Percentiles rank a stretch among this genome's conserved stretches.
Conservation (phyloP, 2,113 vertebrate genomes). For the Cygnus atratus region DNA sequence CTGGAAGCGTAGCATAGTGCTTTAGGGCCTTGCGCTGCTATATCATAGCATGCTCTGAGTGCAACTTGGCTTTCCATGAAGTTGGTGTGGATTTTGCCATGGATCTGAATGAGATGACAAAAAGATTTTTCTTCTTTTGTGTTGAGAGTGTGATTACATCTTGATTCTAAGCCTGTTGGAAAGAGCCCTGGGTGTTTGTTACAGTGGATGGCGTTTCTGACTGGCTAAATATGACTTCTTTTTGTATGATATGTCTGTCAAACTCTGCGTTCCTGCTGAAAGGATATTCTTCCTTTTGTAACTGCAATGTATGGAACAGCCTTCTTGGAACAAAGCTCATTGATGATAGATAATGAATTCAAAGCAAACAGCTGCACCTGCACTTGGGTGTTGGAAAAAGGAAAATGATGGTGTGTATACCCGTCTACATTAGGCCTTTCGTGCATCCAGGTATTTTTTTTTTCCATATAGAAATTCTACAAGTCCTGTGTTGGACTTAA, state of each 20-base stretch:
- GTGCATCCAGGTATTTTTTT: not conserved
- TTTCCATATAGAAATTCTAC: fast-evolving
- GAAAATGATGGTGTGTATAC: not conserved
- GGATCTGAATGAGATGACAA: not conserved
- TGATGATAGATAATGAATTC: not conserved
- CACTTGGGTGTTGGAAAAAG: not conserved
- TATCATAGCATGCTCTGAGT: not conserved
- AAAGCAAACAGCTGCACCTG: not conserved
- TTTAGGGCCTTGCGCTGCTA: not conserved
- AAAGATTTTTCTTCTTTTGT: not conserved
- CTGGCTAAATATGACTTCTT: not conserved
- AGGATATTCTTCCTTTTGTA: not conserved
- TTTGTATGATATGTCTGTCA: not conserved
- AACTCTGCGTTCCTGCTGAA: not conserved
- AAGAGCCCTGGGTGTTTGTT: not conserved
- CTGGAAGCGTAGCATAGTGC: not conserved
- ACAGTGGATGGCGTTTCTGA: not conserved
- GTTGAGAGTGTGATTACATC: not conserved
- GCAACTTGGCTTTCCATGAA: not conserved
- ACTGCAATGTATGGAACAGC: not conserved
- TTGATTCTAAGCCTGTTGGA: not conserved
- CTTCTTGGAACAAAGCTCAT: not conserved
- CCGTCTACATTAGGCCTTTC: not conserved
- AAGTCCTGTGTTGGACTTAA: not conserved
- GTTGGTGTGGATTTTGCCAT: not conserved